Evolutionary conservation across 2,888 invertebrate species (phyloP).

Genomic region (Sarcophaga caerulescens): DNA sequence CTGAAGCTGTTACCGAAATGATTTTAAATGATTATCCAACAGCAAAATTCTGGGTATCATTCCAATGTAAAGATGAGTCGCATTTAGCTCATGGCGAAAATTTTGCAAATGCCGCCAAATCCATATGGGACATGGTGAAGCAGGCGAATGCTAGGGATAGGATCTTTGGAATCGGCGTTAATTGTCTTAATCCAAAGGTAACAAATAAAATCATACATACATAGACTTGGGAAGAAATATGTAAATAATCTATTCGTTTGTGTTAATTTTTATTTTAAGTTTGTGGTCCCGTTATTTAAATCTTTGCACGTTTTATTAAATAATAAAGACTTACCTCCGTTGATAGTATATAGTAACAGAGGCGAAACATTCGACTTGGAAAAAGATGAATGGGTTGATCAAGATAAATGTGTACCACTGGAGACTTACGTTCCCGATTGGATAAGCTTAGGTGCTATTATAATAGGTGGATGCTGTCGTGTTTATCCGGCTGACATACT

Average conservation of each 20-base stretch:
- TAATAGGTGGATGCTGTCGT: constrained; percentile 95
- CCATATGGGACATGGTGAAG: constrained; percentile 84
- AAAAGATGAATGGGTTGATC: constrained; percentile 84
- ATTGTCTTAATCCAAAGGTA: constrained; percentile 88
- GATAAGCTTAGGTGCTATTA: constrained; percentile 89
- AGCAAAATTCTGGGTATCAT: constrained; percentile 89
- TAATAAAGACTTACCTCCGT: constrained; percentile 85
- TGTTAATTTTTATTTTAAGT: constrained; percentile 70
- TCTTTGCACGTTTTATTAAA: constrained; percentile 80
- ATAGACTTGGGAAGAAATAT: background rate
- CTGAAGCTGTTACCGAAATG: constrained; percentile 89
- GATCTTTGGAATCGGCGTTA: constrained; percentile 92
- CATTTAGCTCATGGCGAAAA: constrained; percentile 89
- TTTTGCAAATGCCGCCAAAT: constrained; percentile 87
- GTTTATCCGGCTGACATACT: constrained; percentile 91
- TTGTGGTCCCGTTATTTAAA: constrained; percentile 84
- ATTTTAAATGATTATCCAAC: constrained; percentile 86
- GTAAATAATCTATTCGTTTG: background rate
- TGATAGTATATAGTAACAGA: constrained; percentile 96
- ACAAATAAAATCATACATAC: background rate
- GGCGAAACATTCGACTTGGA: constrained; percentile 82
- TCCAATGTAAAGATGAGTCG: constrained; percentile 87
- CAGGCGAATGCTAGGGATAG: constrained; percentile 84
- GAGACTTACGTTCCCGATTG: constrained; percentile 89
- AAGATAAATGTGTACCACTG: constrained; percentile 86